A percentile compares a stretch with the other conserved stretches of the same genome.
Evolutionary conservation across 2,888 invertebrate species (phyloP).

Genomic region (Epirrhoe tristata): DNA sequence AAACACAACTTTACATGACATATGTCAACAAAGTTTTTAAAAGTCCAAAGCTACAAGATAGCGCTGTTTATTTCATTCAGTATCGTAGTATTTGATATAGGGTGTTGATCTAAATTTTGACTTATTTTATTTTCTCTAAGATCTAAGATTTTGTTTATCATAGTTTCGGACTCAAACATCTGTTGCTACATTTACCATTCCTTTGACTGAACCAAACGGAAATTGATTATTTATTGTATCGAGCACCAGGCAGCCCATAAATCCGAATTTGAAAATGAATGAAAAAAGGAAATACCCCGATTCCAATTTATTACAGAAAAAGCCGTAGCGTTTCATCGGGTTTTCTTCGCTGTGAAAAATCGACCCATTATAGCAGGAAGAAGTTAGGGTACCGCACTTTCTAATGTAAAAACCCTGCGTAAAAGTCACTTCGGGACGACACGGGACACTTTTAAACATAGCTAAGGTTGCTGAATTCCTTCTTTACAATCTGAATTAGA

Average conservation of each 20-base stretch:
- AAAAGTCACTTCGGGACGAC: too few relatives aligned
- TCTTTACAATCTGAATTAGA: too few relatives aligned
- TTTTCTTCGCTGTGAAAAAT: constrained; percentile 78
- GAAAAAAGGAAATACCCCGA: constrained; percentile 65
- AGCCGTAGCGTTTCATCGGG: constrained; percentile 68
- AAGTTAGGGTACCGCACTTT: constrained; percentile 24
- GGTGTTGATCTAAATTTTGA: not conserved
- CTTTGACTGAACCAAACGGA: constrained; percentile 41
- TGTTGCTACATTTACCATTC: constrained; percentile 30
- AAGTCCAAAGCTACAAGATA: not conserved
- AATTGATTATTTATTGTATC: constrained; percentile 49
- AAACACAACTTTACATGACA: not conserved
- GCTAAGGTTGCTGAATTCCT: too few relatives aligned
- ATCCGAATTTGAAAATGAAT: constrained; percentile 50
- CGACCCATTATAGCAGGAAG: constrained; percentile 68
- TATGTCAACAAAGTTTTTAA: not conserved
- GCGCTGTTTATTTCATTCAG: not conserved
- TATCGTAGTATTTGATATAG: not conserved
- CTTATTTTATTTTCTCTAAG: not conserved
- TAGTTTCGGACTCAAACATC: constrained; percentile 19
- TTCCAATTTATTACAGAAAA: constrained; percentile 70
- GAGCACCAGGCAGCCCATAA: constrained; percentile 45
- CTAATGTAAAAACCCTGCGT: not conserved
- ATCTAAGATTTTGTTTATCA: not conserved
- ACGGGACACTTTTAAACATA: too few relatives aligned